A percentile compares a stretch with the other conserved stretches of the same genome.
Conservation (phyloP, 2,797 vertebrate species). For the Tadarida brasiliensis region DNA sequence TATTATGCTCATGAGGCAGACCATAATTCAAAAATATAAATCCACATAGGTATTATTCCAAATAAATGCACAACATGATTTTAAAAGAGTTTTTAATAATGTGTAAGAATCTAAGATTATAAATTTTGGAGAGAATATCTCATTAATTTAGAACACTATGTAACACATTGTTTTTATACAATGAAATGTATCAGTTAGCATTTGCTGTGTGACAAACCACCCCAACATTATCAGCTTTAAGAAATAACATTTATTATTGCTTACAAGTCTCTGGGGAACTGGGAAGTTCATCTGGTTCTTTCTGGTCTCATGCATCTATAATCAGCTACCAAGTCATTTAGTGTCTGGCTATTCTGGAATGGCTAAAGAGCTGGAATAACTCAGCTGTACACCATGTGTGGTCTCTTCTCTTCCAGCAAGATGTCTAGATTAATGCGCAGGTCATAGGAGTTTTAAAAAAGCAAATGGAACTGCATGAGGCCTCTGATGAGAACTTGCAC, state of each 20-base stretch:
- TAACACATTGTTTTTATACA: neutral
- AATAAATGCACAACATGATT: slow-evolving; percentile 16
- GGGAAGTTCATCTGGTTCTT: neutral
- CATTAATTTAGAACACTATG: neutral
- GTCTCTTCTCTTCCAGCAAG: neutral
- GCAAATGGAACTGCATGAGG: neutral
- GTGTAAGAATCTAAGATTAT: slow-evolving; percentile 22
- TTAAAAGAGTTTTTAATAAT: neutral
- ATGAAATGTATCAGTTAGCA: neutral
- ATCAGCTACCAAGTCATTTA: neutral
- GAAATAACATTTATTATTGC: neutral
- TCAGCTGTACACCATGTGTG: neutral
- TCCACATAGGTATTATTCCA: neutral
- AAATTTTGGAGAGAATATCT: slow-evolving; percentile 27
- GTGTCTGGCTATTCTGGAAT: neutral
- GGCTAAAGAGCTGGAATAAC: neutral
- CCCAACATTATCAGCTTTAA: neutral
- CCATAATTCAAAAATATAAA: slow-evolving; percentile 15
- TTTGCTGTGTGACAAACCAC: neutral
- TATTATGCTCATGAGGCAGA: neutral
- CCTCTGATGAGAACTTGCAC: neutral
- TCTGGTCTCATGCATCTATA: neutral
- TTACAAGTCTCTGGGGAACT: neutral
- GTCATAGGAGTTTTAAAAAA: neutral
- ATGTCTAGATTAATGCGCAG: neutral